Percentiles rank a stretch among this genome's conserved stretches.
phyloP scores from a whole-genome alignment of 1,140 invertebrate species.

The Orussus abietinus region DNA sequence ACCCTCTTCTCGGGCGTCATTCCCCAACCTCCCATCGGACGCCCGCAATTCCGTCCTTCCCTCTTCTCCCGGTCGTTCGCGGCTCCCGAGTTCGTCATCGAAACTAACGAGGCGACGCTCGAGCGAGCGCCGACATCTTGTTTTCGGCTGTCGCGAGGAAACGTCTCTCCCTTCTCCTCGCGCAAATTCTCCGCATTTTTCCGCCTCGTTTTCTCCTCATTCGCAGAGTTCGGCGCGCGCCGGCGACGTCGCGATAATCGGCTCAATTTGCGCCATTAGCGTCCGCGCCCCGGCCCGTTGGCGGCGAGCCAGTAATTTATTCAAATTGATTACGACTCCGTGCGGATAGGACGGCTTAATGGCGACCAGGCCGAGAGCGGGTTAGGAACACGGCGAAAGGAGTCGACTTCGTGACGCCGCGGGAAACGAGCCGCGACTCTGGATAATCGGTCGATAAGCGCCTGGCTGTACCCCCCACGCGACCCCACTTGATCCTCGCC shows the following conservation, averaged over 20 bases:
- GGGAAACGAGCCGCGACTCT: conserved; percentile 20
- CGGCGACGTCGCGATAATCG: too few relatives aligned
- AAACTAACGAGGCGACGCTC: too few relatives aligned
- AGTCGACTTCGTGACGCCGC: conserved; percentile 14
- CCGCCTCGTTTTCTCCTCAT: too few relatives aligned
- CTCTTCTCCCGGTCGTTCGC: conserved; percentile 11
- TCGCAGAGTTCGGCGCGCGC: too few relatives aligned
- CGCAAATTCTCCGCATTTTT: too few relatives aligned
- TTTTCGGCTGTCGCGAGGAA: too few relatives aligned
- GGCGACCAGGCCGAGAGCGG: neutral
- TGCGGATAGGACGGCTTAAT: neutral
- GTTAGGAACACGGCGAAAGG: too few relatives aligned
- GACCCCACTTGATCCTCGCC: conserved; percentile 8
- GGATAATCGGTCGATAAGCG: conserved; percentile 24
- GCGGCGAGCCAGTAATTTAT: neutral
- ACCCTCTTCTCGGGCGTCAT: too few relatives aligned
- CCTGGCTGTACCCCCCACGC: conserved; percentile 6
- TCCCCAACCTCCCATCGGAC: too few relatives aligned
- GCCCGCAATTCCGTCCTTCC: conserved; percentile 10
- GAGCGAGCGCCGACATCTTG: too few relatives aligned
- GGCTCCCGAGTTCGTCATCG: too few relatives aligned
- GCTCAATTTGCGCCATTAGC: neutral
- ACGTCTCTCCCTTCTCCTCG: too few relatives aligned
- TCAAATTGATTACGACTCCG: neutral
- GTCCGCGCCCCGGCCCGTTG: neutral